phyloP scores from a whole-genome alignment of 2,888 invertebrate genomes.

The Stenoptilia bipunctidactyla region DNA sequence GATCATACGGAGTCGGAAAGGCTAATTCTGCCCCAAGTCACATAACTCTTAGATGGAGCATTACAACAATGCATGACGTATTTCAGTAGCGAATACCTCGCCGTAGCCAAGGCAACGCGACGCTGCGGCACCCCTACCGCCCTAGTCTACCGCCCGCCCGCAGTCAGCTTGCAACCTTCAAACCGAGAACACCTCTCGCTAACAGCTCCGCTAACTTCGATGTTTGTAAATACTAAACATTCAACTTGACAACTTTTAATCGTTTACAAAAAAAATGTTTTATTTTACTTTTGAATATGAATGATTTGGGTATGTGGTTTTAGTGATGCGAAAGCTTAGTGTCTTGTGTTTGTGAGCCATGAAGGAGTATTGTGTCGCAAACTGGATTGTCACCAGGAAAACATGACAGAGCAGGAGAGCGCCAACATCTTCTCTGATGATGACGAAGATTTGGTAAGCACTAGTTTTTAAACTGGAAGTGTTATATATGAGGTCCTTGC shows the following conservation, averaged over 20 bases:
- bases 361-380: conserved; percentile 31
- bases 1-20: no score
- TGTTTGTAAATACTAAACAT: conserved; percentile 14
- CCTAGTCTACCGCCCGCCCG: conserved; percentile 34
- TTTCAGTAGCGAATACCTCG: conserved; percentile 6
- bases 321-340: conserved; percentile 29
- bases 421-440: conserved; percentile 57
- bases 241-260: no score
- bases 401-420: conserved; percentile 57
- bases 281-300: conserved; percentile 5
- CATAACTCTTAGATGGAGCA: no score
- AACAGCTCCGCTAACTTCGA: conserved; percentile 17
- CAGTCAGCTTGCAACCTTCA: conserved; percentile 36
- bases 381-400: conserved; percentile 32
- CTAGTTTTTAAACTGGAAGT: no score
- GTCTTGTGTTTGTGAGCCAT: conserved; percentile 49
- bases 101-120: conserved; percentile 50
- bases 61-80: conserved; percentile 5
- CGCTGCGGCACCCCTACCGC: conserved; percentile 54
- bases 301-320: conserved; percentile 25
- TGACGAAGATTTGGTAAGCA: conserved; percentile 58
- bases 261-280: background rate
- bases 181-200: conserved; percentile 24
- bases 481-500: conserved; percentile 26
- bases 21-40: no score